Conservation (phyloP, 2,797 vertebrate species). For the Protosalanx chinensis region DNA sequence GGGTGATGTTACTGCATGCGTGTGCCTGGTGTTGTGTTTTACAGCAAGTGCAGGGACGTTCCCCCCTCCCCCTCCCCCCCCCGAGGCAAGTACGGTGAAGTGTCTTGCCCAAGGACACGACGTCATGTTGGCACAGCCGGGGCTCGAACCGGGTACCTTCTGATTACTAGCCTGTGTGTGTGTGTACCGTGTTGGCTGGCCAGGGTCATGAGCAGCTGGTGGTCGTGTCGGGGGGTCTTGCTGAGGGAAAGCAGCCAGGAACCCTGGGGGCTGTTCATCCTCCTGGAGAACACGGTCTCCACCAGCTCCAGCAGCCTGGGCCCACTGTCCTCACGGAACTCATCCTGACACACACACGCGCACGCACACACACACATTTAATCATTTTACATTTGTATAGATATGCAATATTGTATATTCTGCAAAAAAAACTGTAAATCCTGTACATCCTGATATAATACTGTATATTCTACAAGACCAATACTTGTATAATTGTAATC, state of each 20-base stretch:
- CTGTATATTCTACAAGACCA: too few species aligned
- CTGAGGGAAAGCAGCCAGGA: constrained; percentile 90
- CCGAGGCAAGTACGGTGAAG: too few species aligned
- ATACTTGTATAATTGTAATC: too few species aligned
- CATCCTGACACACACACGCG: constrained; percentile 74
- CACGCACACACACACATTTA: constrained; percentile 15
- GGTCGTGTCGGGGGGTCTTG: constrained; percentile 90
- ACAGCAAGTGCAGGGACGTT: background rate
- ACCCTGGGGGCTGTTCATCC: constrained; percentile 77
- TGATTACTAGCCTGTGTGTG: background rate
- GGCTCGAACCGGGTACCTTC: too few species aligned
- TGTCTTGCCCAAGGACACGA: too few species aligned
- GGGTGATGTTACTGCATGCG: constrained; percentile 4
- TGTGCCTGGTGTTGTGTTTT: constrained; percentile 6
- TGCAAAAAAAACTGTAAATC: too few species aligned
- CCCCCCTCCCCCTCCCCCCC: too few species aligned
- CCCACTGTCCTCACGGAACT: constrained; percentile 82
- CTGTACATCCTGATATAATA: too few species aligned
- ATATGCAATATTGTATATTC: too few species aligned
- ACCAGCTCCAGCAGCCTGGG: constrained; percentile 83
- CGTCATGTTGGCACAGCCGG: too few species aligned
- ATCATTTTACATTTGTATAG: too few species aligned
- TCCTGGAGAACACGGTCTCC: constrained; percentile 83
- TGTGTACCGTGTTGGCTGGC: constrained; percentile 82
- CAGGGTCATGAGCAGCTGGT: constrained; percentile 90